Evolutionary conservation across 1,140 invertebrate species (phyloP).

Genomic region (Phymastichus coffea): DNA sequence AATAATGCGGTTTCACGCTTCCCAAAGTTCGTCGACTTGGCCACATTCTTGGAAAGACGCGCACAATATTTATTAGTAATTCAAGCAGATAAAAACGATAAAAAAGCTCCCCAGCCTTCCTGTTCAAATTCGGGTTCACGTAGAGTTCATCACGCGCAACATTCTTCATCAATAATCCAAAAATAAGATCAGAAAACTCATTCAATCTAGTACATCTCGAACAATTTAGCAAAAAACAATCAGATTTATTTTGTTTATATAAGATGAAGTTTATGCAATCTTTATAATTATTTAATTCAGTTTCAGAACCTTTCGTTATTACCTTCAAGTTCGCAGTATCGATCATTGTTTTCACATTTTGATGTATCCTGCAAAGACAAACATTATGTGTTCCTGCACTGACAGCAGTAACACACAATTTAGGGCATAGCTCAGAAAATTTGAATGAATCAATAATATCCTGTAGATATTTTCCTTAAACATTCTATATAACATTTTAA

Average conservation of each 20-base stretch:
- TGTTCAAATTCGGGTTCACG: background rate
- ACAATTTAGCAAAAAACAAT: too few species aligned
- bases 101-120: background rate
- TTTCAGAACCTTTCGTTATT: conserved; percentile 13
- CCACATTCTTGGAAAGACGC: too few species aligned
- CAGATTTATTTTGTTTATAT: too few species aligned
- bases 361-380: conserved; percentile 26
- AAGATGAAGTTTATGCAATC: conserved; percentile 18
- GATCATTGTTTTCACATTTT: conserved; percentile 32
- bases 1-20: background rate
- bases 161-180: too few species aligned
- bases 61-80: background rate
- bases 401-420: conserved; percentile 27
- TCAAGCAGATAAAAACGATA: too few species aligned
- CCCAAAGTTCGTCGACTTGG: too few species aligned
- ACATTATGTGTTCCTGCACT: conserved; percentile 24
- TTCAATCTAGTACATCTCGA: too few species aligned
- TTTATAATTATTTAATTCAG: conserved; percentile 3
- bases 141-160: too few species aligned
- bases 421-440: conserved; percentile 29
- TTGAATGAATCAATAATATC: background rate
- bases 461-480: background rate
- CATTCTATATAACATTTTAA: background rate
- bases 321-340: conserved; percentile 7
- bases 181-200: too few species aligned